phyloP scores from a whole-genome alignment of 1,140 invertebrate species.

The Drosophila biarmipes region DNA sequence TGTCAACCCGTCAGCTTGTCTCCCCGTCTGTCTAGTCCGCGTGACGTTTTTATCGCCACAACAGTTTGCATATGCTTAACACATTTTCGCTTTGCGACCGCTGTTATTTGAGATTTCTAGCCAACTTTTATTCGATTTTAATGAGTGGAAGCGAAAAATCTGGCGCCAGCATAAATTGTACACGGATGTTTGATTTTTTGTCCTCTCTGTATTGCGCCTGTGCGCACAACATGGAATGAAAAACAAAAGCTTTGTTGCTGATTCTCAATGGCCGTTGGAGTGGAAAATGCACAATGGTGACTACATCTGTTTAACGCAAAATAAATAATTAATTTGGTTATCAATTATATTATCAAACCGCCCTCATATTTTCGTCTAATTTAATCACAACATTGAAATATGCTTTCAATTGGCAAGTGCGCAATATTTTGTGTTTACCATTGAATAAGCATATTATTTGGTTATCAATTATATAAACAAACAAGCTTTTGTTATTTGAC shows the following conservation, averaged over 20 bases:
- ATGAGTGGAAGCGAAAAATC: constrained; percentile 33
- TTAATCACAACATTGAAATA: background rate
- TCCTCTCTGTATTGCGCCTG: constrained; percentile 19
- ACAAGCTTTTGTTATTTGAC: background rate
- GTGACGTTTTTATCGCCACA: constrained; percentile 32
- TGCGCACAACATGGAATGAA: constrained; percentile 21
- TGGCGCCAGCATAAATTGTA: constrained; percentile 58
- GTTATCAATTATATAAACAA: background rate
- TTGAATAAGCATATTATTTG: background rate
- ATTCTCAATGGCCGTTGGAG: constrained; percentile 6
- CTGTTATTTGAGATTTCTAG: constrained; percentile 26
- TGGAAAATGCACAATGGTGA: constrained; percentile 8
- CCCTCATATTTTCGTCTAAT: background rate
- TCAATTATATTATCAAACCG: constrained; percentile 10
- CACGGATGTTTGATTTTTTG: constrained; percentile 35
- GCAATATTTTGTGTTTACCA: background rate
- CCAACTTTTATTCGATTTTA: constrained; percentile 46
- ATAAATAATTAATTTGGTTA: background rate
- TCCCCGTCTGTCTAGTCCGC: constrained; percentile 17
- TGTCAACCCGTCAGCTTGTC: constrained; percentile 19
- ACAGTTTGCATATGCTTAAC: constrained; percentile 54
- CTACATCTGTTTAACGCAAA: constrained; percentile 9
- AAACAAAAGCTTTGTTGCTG: constrained; percentile 20
- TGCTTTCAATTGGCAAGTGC: background rate
- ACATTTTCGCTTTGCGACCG: constrained; percentile 39